Evolutionary conservation across 2,888 invertebrate species (phyloP).

Genomic region (Noctua fimbriata): DNA sequence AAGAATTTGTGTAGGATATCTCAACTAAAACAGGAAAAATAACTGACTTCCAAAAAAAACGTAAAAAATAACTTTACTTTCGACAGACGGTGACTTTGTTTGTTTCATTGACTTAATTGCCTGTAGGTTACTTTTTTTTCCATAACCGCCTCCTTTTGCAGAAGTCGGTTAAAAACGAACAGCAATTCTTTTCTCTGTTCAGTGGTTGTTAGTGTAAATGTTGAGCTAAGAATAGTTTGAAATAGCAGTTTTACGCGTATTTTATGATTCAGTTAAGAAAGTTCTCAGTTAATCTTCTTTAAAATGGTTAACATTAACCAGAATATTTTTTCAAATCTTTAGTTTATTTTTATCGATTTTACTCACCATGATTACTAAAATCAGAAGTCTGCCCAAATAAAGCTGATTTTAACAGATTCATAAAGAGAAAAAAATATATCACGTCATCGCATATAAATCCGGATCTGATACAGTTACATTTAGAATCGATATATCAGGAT

Average conservation of each 20-base stretch:
- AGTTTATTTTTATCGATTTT: not conserved
- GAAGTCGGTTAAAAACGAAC: not conserved
- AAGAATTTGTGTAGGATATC: not conserved
- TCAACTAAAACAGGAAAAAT: not conserved
- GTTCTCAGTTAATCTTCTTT: too few species aligned
- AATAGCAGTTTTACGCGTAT: not conserved
- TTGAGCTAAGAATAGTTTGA: not conserved
- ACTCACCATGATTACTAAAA: not conserved
- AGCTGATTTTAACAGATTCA: not conserved
- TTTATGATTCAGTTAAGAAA: not conserved
- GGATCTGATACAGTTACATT: constrained; percentile 11
- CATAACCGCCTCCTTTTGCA: not conserved
- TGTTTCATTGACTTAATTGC: not conserved
- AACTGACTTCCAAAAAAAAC: not conserved
- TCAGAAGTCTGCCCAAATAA: not conserved
- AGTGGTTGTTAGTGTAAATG: not conserved
- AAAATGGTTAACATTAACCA: not conserved
- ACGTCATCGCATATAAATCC: constrained; percentile 32
- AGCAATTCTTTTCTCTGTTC: not conserved
- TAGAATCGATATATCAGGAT: constrained; percentile 19
- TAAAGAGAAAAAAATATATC: not conserved
- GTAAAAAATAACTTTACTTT: not conserved
- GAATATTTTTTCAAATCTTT: not conserved
- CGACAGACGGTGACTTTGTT: not conserved
- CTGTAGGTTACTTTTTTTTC: not conserved